Evolutionary conservation across 1,140 invertebrate species (phyloP).

Genomic region (Tyrophagus putrescentiae): DNA sequence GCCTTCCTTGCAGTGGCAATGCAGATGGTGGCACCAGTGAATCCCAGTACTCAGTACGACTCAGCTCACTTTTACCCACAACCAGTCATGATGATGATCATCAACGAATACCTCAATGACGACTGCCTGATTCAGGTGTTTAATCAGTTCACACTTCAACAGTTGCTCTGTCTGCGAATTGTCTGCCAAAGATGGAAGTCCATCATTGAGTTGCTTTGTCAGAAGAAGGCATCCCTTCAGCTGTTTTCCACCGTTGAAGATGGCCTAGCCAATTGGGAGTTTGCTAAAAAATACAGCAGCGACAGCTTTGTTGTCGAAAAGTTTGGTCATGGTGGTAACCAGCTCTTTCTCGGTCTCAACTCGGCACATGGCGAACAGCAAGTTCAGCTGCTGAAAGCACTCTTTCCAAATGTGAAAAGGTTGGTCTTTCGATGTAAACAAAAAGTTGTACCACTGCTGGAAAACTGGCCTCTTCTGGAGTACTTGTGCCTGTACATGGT

Average conservation of each 20-base stretch:
- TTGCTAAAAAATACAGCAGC: neutral
- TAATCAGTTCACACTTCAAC: slow-evolving; percentile 8
- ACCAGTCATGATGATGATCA: no score
- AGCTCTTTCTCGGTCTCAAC: neutral
- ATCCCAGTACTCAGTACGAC: no score
- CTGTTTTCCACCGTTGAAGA: neutral
- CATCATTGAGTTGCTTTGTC: neutral
- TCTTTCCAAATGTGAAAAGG: slow-evolving; percentile 3
- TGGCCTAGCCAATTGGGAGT: neutral
- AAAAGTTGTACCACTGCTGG: neutral
- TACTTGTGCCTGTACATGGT: slow-evolving; percentile 1
- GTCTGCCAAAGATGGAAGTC: neutral
- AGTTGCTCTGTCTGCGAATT: neutral
- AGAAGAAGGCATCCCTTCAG: neutral
- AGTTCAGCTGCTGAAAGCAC: neutral
- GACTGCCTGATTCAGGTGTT: neutral
- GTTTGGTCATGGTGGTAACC: neutral
- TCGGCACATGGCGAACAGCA: neutral
- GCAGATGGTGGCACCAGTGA: no score
- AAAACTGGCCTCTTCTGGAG: neutral
- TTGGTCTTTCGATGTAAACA: neutral
- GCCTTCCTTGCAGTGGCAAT: no score
- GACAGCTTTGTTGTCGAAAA: neutral
- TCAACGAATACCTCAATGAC: neutral
- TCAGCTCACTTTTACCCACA: no score